A percentile compares a stretch with the other conserved stretches of the same genome.
Evolutionary conservation across 2,113 vertebrate species (phyloP).

Genomic region (Carassius carassius): DNA sequence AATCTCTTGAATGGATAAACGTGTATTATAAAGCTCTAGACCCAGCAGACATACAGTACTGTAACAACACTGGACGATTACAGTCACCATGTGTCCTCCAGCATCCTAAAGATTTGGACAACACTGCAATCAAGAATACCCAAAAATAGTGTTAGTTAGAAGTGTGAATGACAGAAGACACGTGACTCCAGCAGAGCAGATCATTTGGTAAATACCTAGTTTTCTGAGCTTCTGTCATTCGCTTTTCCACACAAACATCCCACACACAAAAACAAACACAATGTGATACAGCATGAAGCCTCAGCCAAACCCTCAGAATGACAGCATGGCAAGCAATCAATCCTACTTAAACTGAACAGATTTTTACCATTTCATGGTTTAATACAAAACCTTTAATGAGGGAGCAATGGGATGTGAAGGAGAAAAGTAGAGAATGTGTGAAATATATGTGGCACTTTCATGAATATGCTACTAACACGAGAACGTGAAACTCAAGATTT

Average conservation of each 20-base stretch:
- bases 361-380: background rate
- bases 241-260: conserved; percentile 34
- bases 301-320: background rate
- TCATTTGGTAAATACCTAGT: conserved; percentile 29
- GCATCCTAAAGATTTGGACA: conserved; percentile 18
- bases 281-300: conserved; percentile 24
- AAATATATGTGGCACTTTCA: background rate
- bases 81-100: conserved; percentile 1
- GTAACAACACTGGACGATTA: background rate
- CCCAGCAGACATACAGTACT: conserved; percentile 23
- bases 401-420: background rate
- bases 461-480: background rate
- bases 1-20: background rate
- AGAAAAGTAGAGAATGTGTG: background rate
- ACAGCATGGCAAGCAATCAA: background rate
- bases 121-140: background rate
- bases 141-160: conserved; percentile 28
- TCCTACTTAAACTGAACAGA: background rate
- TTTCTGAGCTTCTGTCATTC: conserved; percentile 39
- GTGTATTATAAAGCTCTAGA: conserved; percentile 13
- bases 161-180: conserved; percentile 14
- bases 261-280: conserved; percentile 40
- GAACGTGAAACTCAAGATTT: background rate
- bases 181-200: conserved; percentile 30
- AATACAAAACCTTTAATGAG: conserved; percentile 8